Evolutionary conservation across 2,113 vertebrate species (phyloP).

Genomic region (Indicator maculatus): DNA sequence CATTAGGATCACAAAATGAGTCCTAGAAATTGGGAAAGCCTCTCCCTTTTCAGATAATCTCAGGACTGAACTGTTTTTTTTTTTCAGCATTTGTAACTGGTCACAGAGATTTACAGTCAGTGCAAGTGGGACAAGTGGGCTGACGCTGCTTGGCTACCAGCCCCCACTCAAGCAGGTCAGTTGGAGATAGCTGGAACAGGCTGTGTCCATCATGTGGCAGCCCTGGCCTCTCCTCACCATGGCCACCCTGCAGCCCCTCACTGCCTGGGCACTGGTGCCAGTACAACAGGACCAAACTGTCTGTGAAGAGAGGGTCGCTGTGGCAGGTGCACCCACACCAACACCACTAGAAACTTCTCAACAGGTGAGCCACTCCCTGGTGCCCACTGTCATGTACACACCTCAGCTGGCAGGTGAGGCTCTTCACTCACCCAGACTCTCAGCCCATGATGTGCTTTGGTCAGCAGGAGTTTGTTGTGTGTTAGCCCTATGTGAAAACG

Average conservation of each 20-base stretch:
- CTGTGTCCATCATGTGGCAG: fast-evolving
- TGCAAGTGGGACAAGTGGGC: background rate
- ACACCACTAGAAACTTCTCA: background rate
- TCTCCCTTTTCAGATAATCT: background rate
- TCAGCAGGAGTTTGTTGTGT: too few relatives aligned
- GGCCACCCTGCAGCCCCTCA: background rate
- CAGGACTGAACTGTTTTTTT: background rate
- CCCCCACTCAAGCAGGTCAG: fast-evolving
- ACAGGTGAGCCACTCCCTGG: background rate
- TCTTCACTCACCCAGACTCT: background rate
- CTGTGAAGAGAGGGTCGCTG: background rate
- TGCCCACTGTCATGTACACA: background rate
- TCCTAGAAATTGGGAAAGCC: background rate
- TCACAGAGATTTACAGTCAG: background rate
- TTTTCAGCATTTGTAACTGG: background rate
- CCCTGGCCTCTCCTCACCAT: fast-evolving
- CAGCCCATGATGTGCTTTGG: background rate
- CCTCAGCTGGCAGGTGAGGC: background rate
- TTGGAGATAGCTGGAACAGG: fast-evolving
- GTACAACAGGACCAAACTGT: too few relatives aligned
- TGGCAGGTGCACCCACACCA: too few relatives aligned
- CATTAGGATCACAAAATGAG: background rate
- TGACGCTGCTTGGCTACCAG: background rate
- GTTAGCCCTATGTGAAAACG: too few relatives aligned
- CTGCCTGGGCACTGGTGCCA: background rate